Evolutionary conservation across 1,140 invertebrate genomes (phyloP).

Genomic region (Cotesia vestalis): DNA sequence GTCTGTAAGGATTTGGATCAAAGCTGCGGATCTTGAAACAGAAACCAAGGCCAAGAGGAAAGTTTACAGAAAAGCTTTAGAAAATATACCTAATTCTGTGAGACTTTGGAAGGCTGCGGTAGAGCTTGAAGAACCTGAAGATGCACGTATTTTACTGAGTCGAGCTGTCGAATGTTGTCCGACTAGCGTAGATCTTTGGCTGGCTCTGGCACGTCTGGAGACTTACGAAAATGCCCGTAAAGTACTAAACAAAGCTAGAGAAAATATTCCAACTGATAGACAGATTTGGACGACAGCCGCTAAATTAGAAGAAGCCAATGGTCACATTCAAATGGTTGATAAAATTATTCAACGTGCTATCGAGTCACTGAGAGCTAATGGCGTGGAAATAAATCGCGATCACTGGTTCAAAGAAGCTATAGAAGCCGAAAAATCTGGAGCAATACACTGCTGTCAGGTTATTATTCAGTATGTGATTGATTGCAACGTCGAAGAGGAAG

Average conservation of each 20-base stretch:
- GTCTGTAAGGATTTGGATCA: slow-evolving; percentile 97
- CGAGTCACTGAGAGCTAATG: slow-evolving; percentile 90
- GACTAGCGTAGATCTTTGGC: slow-evolving; percentile 95
- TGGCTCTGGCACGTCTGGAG: slow-evolving; percentile 96
- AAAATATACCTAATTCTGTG: slow-evolving; percentile 98
- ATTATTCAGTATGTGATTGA: slow-evolving; percentile 94
- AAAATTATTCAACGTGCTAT: slow-evolving; percentile 97
- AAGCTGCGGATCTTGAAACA: slow-evolving; percentile 95
- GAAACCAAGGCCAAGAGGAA: slow-evolving; percentile 94
- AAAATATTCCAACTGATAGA: slow-evolving; percentile 98
- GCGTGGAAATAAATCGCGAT: slow-evolving; percentile 98
- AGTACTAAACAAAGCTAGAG: slow-evolving; percentile 97
- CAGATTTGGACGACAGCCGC: slow-evolving; percentile 98
- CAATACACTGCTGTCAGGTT: slow-evolving; percentile 91
- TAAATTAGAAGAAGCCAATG: slow-evolving; percentile 97
- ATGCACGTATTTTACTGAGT: slow-evolving; percentile 93
- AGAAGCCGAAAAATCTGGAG: slow-evolving; percentile 95
- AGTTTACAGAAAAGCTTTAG: slow-evolving; percentile 93
- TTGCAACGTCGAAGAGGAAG: slow-evolving; percentile 95
- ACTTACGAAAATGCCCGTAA: slow-evolving; percentile 98
- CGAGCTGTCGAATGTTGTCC: slow-evolving; percentile 99
- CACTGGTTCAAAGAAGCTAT: slow-evolving; percentile 99
- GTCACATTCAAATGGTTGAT: slow-evolving; percentile 94
- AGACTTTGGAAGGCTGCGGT: slow-evolving; percentile 98
- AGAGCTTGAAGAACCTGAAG: slow-evolving; percentile 97